Evolutionary conservation across 2,888 invertebrate genomes (phyloP).

Genomic region (Glyphotaelius pellucidus): DNA sequence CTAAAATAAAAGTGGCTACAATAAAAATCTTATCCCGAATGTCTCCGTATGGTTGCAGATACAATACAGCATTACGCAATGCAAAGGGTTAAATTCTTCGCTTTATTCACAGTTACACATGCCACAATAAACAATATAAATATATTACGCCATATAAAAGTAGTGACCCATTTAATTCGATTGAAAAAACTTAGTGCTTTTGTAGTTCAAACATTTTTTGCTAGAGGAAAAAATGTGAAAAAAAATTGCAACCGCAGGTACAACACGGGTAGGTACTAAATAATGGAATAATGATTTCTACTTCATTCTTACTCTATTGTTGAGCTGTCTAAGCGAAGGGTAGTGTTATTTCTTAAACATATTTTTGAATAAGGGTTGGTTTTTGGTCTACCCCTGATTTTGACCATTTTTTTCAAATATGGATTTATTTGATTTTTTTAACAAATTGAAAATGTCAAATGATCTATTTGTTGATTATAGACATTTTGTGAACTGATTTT

Average conservation of each 20-base stretch:
- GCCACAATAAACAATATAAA: background rate
- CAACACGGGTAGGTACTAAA: background rate
- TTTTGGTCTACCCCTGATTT: background rate
- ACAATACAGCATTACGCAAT: too few species aligned
- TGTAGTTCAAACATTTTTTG: background rate
- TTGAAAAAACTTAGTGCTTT: background rate
- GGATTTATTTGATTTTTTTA: too few species aligned
- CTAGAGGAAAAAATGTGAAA: background rate
- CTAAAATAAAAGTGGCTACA: too few species aligned
- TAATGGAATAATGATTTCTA: background rate
- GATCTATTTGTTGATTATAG: too few species aligned
- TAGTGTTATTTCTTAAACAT: background rate
- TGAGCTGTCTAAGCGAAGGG: background rate
- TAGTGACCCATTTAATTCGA: background rate
- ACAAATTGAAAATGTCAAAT: too few species aligned
- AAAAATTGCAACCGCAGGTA: background rate
- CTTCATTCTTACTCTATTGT: background rate
- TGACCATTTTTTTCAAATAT: too few species aligned
- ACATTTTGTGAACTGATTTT: too few species aligned
- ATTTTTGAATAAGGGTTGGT: background rate
- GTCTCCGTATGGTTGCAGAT: too few species aligned
- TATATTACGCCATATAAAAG: background rate
- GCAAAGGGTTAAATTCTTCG: too few species aligned
- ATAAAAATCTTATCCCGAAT: too few species aligned
- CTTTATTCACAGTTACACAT: background rate